Base-by-base conservation (phyloP, 2,113 vertebrate species). In the Anthoscopus minutus region DNA sequence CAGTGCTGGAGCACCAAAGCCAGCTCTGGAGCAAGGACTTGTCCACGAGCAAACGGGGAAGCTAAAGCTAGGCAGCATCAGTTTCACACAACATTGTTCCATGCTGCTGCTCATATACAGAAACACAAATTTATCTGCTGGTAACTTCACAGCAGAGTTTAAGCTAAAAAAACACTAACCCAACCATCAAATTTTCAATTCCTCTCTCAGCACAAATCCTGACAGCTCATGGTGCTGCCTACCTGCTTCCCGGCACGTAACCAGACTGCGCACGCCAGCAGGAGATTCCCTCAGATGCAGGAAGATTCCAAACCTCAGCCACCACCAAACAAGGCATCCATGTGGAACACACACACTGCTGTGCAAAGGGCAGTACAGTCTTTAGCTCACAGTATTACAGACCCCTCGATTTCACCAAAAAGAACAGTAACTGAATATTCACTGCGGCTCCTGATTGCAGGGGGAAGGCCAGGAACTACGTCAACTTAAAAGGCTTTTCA, bases 391-490 rank as follows among this genome's bases (percentile, higher is more conserved):
- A 0, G 17, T 3, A 9, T 17, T 11, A 56, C 14, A 86, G 84
- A 51, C 48, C 38, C 16, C 62, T 51, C 0, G 3, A 40, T 35
- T 8, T 51, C 38, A 62, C 16, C 13, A 61, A 25, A 54, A 79
- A 70, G 61, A 91, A 64, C 54, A 89, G 35, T 66, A 89, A 82
- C 28, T 19, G 78, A 88, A 38, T 22, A 72, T 67, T 48, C 73
- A 64, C 14, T 13, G 57, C 3, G 0, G 25, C 81, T 86, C 80
- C 65, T 12, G n/a, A 14, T 44, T 17, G 14, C 58, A 73, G 81
- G 65, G 89, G 92, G 71, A 93, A 93, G 91, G 91, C 57, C 94
- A 77, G 80, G 45, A 95, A 81, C 90, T 42, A 92, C 67, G 35
- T 62, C 90, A 92, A 72, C 74, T 69, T 15, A 24, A 37, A n/a